Conservation (phyloP, 2,797 vertebrate species). For the Cirrhinus mrigala region DNA sequence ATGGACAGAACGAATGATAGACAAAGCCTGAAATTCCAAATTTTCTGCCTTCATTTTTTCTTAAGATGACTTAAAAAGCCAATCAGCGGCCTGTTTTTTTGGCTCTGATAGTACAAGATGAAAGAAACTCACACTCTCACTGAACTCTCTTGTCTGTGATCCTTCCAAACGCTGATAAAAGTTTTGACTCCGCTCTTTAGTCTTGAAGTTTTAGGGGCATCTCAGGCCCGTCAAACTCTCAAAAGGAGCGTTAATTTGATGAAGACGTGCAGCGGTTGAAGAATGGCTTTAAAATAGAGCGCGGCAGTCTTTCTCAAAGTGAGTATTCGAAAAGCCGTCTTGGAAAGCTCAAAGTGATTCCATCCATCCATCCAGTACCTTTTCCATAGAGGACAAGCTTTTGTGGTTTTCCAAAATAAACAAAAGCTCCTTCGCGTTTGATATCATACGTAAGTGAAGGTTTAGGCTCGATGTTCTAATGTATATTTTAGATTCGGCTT, state of each 20-base stretch:
- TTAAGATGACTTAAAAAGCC: not conserved
- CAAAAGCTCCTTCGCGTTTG: not conserved
- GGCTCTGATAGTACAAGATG: slow-evolving; percentile 41
- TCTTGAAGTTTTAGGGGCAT: slow-evolving; percentile 33
- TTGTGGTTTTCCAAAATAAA: slow-evolving; percentile 14
- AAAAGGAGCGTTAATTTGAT: slow-evolving; percentile 32
- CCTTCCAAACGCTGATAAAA: slow-evolving; percentile 34
- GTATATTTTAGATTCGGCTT: not conserved
- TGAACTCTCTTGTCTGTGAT: slow-evolving; percentile 49
- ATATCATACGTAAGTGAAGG: not conserved
- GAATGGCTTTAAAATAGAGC: slow-evolving; percentile 1
- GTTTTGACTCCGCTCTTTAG: slow-evolving; percentile 27
- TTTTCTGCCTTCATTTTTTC: not conserved
- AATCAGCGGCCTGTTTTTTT: slow-evolving; percentile 24
- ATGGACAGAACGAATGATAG: not conserved
- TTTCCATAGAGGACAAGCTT: not conserved
- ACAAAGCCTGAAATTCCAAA: not conserved
- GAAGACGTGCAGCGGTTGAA: slow-evolving; percentile 14
- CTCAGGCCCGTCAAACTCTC: slow-evolving; percentile 25
- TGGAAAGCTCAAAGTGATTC: slow-evolving; percentile 13
- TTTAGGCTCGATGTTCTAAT: not conserved
- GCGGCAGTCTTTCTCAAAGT: not conserved
- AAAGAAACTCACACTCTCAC: slow-evolving; percentile 32
- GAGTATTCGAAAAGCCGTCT: slow-evolving; percentile 12
- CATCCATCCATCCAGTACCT: slow-evolving; percentile 21